phyloP scores from a whole-genome alignment of 2,113 vertebrate genomes.

The Chaetorhynchus papuensis region DNA sequence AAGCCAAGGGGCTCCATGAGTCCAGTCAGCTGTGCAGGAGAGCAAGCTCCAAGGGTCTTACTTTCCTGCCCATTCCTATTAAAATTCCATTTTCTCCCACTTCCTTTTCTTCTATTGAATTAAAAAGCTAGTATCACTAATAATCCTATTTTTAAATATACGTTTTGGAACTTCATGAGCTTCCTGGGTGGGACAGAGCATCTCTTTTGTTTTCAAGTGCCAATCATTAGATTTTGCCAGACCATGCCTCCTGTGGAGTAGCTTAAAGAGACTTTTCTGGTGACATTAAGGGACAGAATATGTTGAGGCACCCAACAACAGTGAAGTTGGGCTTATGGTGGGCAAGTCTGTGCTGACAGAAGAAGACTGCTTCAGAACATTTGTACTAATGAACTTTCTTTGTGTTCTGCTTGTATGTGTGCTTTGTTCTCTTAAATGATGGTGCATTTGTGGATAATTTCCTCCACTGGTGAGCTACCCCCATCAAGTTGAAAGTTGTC shows the following conservation, averaged over 20 bases:
- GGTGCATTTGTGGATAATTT: conserved; percentile 39
- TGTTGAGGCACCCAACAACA: neutral
- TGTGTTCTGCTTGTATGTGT: conserved; percentile 22
- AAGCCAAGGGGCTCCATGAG: neutral
- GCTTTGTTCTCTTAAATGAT: conserved; percentile 27
- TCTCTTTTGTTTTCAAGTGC: neutral
- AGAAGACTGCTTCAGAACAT: neutral
- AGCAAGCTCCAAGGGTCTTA: neutral
- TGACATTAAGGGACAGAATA: neutral
- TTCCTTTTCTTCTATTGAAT: neutral
- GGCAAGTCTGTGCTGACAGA: neutral
- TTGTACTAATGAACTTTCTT: conserved; percentile 19
- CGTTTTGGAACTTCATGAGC: neutral
- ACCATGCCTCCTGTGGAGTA: rapidly evolving
- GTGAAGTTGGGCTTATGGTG: neutral
- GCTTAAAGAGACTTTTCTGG: neutral
- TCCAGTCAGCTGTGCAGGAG: neutral
- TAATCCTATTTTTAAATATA: neutral
- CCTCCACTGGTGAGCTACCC: conserved; percentile 17
- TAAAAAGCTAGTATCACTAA: neutral
- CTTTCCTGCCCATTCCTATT: neutral
- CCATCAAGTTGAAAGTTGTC: conserved; percentile 47
- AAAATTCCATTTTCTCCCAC: neutral
- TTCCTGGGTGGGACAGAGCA: neutral
- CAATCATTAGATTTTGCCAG: neutral